These are phyloP conservation scores for Grammomys surdaster DNA, from an alignment of 2,113 vertebrate species.

Conservation along the genomic window DNA sequence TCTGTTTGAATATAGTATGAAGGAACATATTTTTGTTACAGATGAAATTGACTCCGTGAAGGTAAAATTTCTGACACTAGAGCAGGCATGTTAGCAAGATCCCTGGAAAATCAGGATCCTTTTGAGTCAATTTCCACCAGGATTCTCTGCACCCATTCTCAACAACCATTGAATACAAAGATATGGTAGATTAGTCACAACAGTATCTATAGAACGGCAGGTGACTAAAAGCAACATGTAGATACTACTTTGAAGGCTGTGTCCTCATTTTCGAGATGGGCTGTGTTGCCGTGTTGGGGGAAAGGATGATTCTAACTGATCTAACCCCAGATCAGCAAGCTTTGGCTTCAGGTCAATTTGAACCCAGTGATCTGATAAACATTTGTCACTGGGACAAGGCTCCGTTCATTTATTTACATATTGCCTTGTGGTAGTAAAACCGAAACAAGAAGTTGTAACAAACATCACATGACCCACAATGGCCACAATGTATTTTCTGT, in stretches of 20 bases:
- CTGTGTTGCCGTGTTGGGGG: not conserved
- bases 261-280: slow-evolving; percentile 39
- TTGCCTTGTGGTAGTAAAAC: not conserved
- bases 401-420: not conserved
- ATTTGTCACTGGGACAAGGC: not conserved
- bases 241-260: slow-evolving; percentile 37
- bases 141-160: not conserved
- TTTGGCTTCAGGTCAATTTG: not conserved
- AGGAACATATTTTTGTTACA: not conserved
- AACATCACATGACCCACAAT: not conserved
- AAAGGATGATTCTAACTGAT: not conserved
- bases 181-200: not conserved
- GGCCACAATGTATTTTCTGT: not conserved
- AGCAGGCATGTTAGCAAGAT: not conserved
- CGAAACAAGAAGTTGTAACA: slow-evolving; percentile 11
- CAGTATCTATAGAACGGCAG: slow-evolving; percentile 25
- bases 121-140: not conserved
- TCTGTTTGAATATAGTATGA: slow-evolving; percentile 26
- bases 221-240: slow-evolving; percentile 56
- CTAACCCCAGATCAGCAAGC: not conserved
- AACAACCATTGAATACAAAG: not conserved
- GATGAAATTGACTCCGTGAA: not conserved
- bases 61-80: slow-evolving; percentile 23
- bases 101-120: not conserved
- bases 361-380: not conserved